These are phyloP conservation scores for Drosophila nigricruria DNA, from an alignment of 2,888 invertebrate species.

Conservation along the genomic window DNA sequence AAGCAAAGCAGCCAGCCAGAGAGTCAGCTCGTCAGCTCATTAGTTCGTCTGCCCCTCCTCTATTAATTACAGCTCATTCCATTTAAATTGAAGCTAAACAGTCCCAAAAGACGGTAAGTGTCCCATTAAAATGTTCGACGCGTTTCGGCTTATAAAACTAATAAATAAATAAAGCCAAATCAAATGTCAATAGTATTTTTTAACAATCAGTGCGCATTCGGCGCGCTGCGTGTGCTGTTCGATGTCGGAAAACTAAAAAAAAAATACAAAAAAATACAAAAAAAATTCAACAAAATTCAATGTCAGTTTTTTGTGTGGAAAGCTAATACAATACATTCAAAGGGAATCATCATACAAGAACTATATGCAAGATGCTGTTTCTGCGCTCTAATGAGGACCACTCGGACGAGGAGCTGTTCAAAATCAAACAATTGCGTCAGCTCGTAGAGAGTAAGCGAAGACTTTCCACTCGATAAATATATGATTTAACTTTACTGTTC, in stretches of 20 bases:
- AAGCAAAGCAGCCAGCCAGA: slow-evolving; percentile 16
- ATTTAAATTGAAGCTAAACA: slow-evolving; percentile 15
- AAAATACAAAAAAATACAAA: slow-evolving; percentile 3
- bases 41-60: background rate
- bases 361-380: slow-evolving; percentile 56
- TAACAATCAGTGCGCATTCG: slow-evolving; percentile 50
- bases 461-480: background rate
- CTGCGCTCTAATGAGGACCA: slow-evolving; percentile 56
- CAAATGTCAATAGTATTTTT: slow-evolving; percentile 39
- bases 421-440: slow-evolving; percentile 70
- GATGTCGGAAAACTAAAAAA: slow-evolving; percentile 38
- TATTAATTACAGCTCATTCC: slow-evolving; percentile 21
- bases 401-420: slow-evolving; percentile 66
- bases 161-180: slow-evolving; percentile 48
- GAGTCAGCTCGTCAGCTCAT: too few relatives aligned
- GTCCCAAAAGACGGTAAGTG: slow-evolving; percentile 19
- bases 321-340: slow-evolving; percentile 1
- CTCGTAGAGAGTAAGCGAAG: slow-evolving; percentile 69
- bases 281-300: slow-evolving; percentile 10
- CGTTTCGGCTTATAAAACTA: slow-evolving; percentile 53
- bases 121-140: slow-evolving; percentile 53
- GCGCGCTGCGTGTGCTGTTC: slow-evolving; percentile 52
- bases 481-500: background rate
- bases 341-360: slow-evolving; percentile 17
- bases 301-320: slow-evolving; percentile 1